Conservation (phyloP, 2,797 vertebrate genomes). For the Siniperca obscura region DNA sequence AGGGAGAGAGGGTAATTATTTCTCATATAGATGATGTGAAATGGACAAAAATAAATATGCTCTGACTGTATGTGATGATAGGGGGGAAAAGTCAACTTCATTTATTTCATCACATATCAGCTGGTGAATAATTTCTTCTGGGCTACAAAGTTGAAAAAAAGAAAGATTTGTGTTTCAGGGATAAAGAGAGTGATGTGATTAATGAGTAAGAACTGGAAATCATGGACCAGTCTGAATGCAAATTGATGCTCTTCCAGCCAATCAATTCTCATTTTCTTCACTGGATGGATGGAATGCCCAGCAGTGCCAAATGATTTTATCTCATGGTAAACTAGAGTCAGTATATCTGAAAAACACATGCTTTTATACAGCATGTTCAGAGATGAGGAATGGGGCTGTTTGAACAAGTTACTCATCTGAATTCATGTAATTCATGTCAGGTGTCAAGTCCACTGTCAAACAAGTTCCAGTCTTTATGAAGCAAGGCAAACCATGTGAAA, state of each 20-base stretch:
- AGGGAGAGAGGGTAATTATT: slow-evolving; percentile 30
- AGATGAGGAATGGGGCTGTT: neutral
- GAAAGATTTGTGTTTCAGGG: slow-evolving; percentile 17
- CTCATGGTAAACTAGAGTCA: slow-evolving; percentile 25
- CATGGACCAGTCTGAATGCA: slow-evolving; percentile 49
- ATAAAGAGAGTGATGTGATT: slow-evolving; percentile 56
- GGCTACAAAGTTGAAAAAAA: slow-evolving; percentile 32
- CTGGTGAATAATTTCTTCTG: slow-evolving; percentile 35
- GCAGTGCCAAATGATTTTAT: slow-evolving; percentile 43
- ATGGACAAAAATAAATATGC: slow-evolving; percentile 58
- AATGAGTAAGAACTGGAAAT: slow-evolving; percentile 55
- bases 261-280: slow-evolving; percentile 69
- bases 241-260: slow-evolving; percentile 51
- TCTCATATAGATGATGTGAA: slow-evolving; percentile 46
- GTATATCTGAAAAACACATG: slow-evolving; percentile 20
- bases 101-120: slow-evolving; percentile 53
- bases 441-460: neutral
- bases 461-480: neutral
- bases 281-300: slow-evolving; percentile 37
- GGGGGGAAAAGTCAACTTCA: slow-evolving; percentile 34
- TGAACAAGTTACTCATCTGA: neutral
- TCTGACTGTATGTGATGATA: slow-evolving; percentile 37
- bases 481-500: neutral
- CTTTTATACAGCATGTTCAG: neutral
- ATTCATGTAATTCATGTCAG: neutral